Percentiles rank a stretch among this genome's conserved stretches.
These are phyloP conservation scores for Microtus pennsylvanicus DNA, from an alignment of 2,113 vertebrate species.

Conservation along the genomic window DNA sequence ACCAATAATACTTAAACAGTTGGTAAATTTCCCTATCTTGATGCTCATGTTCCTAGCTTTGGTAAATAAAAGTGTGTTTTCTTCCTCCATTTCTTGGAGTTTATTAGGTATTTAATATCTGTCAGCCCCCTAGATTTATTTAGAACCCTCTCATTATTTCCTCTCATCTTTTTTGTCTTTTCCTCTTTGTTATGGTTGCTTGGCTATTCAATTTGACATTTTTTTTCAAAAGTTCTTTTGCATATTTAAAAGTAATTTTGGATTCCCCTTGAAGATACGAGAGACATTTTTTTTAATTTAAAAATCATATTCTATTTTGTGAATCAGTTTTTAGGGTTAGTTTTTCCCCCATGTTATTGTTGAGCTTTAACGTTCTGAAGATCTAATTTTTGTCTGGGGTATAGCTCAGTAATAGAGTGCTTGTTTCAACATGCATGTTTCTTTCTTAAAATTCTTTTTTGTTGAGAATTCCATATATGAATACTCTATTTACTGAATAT, in stretches of 20 bases:
- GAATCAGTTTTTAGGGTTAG: background rate
- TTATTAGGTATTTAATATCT: background rate
- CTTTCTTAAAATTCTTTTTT: background rate
- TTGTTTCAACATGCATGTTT: background rate
- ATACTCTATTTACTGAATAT: background rate
- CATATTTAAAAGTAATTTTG: constrained; percentile 5
- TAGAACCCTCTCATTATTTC: background rate
- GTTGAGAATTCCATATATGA: background rate
- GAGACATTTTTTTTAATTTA: background rate
- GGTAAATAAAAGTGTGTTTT: background rate
- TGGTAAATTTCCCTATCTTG: background rate
- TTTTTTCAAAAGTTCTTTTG: background rate
- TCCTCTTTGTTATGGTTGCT: background rate
- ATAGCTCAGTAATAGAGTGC: background rate
- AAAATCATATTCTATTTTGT: constrained; percentile 4
- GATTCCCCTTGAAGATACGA: background rate
- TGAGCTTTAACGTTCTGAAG: background rate
- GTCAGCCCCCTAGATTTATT: background rate
- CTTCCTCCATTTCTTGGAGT: background rate
- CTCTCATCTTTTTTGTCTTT: background rate
- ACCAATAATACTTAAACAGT: background rate
- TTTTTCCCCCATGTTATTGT: background rate
- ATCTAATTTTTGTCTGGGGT: background rate
- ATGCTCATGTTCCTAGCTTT: background rate
- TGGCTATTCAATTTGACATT: background rate